A percentile compares a stretch with the other conserved stretches of the same genome.
These are phyloP conservation scores for Rhynchotus rufescens DNA, from an alignment of 2,797 vertebrate species.

Conservation along the genomic window DNA sequence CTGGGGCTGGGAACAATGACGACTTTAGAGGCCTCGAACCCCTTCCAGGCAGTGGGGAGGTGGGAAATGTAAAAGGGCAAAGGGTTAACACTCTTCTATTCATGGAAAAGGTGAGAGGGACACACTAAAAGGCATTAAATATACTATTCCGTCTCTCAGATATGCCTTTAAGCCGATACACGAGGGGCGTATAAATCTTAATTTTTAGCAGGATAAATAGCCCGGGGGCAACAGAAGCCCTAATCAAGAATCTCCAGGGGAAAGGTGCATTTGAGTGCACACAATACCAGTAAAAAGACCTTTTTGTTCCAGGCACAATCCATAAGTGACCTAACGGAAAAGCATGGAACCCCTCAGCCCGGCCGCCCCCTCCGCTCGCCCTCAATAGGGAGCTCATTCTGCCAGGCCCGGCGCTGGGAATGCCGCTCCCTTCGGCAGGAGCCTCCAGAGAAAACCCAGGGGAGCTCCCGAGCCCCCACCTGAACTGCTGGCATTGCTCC, in stretches of 20 bases:
- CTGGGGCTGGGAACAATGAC: constrained; percentile 55
- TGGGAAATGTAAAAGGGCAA: constrained; percentile 66
- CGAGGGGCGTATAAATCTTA: constrained; percentile 64
- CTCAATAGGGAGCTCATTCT: constrained; percentile 13
- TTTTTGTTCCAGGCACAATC: constrained; percentile 65
- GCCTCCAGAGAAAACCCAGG: not conserved
- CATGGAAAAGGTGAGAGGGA: constrained; percentile 47
- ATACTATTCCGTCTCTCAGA: constrained; percentile 9
- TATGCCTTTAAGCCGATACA: constrained; percentile 23
- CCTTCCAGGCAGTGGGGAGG: constrained; percentile 35
- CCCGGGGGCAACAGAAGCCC: constrained; percentile 23
- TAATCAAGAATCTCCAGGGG: constrained; percentile 36
- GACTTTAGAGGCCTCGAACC: constrained; percentile 43
- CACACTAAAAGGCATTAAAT: constrained; percentile 48
- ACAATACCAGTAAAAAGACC: constrained; percentile 54
- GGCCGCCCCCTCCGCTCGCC: not conserved
- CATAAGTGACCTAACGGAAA: constrained; percentile 46
- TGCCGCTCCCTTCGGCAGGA: not conserved
- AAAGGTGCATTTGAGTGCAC: constrained; percentile 48
- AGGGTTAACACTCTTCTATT: constrained; percentile 59
- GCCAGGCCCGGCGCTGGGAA: not conserved
- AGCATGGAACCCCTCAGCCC: constrained; percentile 4
- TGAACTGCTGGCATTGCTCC: not conserved
- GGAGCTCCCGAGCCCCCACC: not conserved
- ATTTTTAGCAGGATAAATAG: constrained; percentile 62